A percentile compares a stretch with the other conserved stretches of the same genome.
These are phyloP conservation scores for Suricata suricatta DNA, from an alignment of 2,113 vertebrate species.

Conservation along the genomic window DNA sequence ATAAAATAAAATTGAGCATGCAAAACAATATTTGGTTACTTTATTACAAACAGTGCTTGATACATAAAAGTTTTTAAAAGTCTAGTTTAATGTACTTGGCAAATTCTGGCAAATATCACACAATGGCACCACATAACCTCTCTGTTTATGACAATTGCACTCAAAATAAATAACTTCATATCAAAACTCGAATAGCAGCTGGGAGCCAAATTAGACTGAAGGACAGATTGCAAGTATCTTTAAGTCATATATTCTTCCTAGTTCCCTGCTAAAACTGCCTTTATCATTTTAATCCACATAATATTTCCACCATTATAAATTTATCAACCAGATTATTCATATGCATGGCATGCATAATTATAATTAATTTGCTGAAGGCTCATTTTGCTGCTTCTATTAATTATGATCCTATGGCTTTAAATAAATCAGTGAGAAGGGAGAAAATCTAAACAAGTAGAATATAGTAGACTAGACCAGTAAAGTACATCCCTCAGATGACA, in stretches of 20 bases:
- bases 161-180: constrained; percentile 72
- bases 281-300: constrained; percentile 73
- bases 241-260: constrained; percentile 46
- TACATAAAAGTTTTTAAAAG: not conserved
- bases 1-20: too few relatives aligned
- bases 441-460: not conserved
- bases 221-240: constrained; percentile 40
- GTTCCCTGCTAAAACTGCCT: constrained; percentile 48
- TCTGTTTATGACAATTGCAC: constrained; percentile 69
- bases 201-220: constrained; percentile 68
- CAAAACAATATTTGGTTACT: not conserved
- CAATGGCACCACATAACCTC: not conserved
- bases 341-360: constrained; percentile 49
- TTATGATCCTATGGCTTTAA: constrained; percentile 36
- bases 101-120: constrained; percentile 33
- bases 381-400: constrained; percentile 66
- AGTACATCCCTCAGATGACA: not conserved
- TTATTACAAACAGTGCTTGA: not conserved
- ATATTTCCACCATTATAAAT: constrained; percentile 74
- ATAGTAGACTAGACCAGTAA: not conserved
- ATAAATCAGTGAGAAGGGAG: constrained; percentile 57
- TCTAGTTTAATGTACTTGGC: constrained; percentile 13
- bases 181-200: constrained; percentile 65
- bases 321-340: constrained; percentile 75
- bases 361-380: constrained; percentile 70